phyloP scores from a whole-genome alignment of 35 echinoderm and acorn worm species.

The Diadema setosum region DNA sequence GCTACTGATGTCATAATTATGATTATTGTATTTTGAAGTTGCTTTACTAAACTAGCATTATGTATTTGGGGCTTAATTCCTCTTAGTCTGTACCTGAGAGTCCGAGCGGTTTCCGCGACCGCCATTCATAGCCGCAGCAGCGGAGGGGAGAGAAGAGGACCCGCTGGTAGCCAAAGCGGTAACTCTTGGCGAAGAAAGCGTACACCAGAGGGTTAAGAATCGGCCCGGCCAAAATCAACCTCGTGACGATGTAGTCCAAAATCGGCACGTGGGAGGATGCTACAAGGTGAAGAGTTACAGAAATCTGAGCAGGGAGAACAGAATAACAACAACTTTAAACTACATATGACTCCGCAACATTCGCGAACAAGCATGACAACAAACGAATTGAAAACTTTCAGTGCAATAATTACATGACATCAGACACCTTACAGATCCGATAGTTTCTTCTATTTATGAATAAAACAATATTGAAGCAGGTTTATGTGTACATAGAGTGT shows the following conservation, averaged over 20 bases:
- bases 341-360: too few relatives aligned
- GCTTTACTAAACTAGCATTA: background rate
- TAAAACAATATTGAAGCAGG: too few relatives aligned
- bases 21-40: background rate
- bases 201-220: slow-evolving; percentile 34
- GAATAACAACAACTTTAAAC: background rate
- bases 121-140: slow-evolving; percentile 1
- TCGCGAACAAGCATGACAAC: too few relatives aligned
- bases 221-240: background rate
- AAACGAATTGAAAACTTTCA: too few relatives aligned
- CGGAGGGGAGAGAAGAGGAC: background rate
- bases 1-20: background rate
- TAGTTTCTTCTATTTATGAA: too few relatives aligned
- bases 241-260: slow-evolving; percentile 22
- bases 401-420: too few relatives aligned
- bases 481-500: too few relatives aligned
- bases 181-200: background rate
- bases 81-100: slow-evolving; percentile 2
- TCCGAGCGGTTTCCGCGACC: slow-evolving; percentile 20
- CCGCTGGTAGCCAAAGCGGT: slow-evolving; percentile 17
- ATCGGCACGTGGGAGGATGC: background rate
- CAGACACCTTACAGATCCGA: too few relatives aligned
- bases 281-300: background rate
- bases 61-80: background rate
- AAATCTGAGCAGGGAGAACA: background rate